phyloP scores from a whole-genome alignment of 2,888 invertebrate genomes.

The Drosophila suboccidentalis region DNA sequence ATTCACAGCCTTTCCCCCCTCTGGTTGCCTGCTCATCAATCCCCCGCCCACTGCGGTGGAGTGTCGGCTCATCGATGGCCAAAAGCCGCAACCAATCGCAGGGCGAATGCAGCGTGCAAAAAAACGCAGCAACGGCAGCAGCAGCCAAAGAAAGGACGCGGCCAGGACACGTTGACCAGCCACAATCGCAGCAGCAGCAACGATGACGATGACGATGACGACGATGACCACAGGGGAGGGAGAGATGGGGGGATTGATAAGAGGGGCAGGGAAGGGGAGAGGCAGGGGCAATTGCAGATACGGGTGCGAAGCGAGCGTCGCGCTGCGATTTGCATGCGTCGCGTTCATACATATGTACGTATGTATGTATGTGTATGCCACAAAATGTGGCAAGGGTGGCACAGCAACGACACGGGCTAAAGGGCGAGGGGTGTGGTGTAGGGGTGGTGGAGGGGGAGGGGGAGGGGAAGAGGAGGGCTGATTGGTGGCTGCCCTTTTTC shows the following conservation, averaged over 20 bases:
- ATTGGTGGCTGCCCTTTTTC: slow-evolving; percentile 14
- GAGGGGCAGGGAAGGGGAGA: not conserved
- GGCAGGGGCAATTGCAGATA: slow-evolving; percentile 43
- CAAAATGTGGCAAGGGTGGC: slow-evolving; percentile 10
- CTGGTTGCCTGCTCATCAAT: no score
- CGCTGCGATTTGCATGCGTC: slow-evolving; percentile 76
- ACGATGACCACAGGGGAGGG: not conserved
- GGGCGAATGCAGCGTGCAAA: slow-evolving; percentile 75
- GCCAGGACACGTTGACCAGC: slow-evolving; percentile 68
- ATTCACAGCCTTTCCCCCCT: not conserved
- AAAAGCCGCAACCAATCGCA: slow-evolving; percentile 74
- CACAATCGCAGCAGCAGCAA: slow-evolving; percentile 42
- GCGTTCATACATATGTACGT: slow-evolving; percentile 29
- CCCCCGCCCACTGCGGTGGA: not conserved
- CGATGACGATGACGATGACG: not conserved
- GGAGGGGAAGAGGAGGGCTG: not conserved
- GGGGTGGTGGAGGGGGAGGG: not conserved
- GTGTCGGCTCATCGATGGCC: slow-evolving; percentile 68
- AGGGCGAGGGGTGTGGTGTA: no score
- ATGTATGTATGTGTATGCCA: not conserved
- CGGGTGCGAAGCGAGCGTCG: slow-evolving; percentile 46
- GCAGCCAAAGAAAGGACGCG: slow-evolving; percentile 49
- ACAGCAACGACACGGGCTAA: not conserved
- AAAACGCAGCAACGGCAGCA: slow-evolving; percentile 66
- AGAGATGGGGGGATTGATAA: no score